phyloP scores from a whole-genome alignment of 2,113 vertebrate genomes.

The Myanophis thanlyinensis region DNA sequence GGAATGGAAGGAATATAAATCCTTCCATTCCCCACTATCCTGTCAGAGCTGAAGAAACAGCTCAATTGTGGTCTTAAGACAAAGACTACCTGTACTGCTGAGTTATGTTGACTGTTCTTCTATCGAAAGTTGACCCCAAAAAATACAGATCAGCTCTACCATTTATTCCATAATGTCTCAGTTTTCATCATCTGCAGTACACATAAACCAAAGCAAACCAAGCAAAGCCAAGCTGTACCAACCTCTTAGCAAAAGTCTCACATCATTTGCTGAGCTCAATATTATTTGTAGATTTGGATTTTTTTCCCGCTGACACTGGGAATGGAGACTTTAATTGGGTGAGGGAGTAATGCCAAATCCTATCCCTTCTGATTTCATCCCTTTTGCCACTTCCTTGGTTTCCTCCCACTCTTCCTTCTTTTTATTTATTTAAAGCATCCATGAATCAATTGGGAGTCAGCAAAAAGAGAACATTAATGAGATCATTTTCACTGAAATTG shows the following conservation, averaged over 20 bases:
- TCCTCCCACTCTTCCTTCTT: constrained; percentile 25
- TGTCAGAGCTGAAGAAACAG: too few species aligned
- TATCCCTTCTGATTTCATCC: not conserved
- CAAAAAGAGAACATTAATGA: constrained; percentile 74
- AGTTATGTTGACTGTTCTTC: not conserved
- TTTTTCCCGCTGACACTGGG: not conserved
- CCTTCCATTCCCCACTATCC: too few species aligned
- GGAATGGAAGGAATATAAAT: too few species aligned
- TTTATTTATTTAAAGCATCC: constrained; percentile 65
- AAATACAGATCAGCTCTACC: too few species aligned
- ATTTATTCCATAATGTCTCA: not conserved
- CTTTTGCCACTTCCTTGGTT: not conserved
- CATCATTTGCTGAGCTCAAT: not conserved
- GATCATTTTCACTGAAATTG: constrained; percentile 74
- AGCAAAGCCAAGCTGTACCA: not conserved
- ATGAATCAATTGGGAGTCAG: constrained; percentile 69
- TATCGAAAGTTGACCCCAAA: too few species aligned
- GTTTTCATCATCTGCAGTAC: not conserved
- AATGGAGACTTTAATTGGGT: too few species aligned
- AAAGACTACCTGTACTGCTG: not conserved
- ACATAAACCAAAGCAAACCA: not conserved
- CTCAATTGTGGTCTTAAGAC: not conserved
- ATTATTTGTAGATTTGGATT: not conserved
- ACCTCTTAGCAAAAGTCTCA: not conserved
- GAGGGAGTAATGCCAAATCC: not conserved